Evolutionary conservation across 2,113 vertebrate species (phyloP).

Genomic region (Athene noctua): DNA sequence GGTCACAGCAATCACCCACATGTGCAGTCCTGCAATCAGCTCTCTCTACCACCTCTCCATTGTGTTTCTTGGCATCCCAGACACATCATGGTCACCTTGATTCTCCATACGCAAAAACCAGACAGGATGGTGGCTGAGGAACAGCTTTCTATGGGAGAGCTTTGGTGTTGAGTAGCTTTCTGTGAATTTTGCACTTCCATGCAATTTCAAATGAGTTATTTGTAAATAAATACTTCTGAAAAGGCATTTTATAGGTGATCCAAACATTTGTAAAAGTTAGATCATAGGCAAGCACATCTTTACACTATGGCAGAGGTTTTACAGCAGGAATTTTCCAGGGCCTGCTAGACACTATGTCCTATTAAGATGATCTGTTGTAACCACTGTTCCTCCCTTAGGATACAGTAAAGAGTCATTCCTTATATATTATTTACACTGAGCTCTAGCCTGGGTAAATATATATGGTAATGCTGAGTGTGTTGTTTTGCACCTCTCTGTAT

Average conservation of each 20-base stretch:
- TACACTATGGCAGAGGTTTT: background rate
- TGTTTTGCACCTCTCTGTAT: background rate
- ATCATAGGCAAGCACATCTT: background rate
- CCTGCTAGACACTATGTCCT: background rate
- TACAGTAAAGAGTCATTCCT: background rate
- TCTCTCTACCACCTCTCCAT: background rate
- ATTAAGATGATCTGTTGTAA: conserved; percentile 55
- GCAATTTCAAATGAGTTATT: background rate
- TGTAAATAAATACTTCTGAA: background rate
- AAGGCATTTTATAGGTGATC: background rate
- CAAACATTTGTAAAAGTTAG: background rate
- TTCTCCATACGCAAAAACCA: background rate
- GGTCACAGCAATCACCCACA: background rate
- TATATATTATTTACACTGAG: conserved; percentile 32
- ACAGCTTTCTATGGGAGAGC: background rate
- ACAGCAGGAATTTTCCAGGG: conserved; percentile 22
- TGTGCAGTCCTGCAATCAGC: background rate
- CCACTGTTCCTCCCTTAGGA: conserved; percentile 13
- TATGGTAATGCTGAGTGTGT: conserved; percentile 39
- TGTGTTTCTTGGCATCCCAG: accelerated
- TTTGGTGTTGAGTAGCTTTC: background rate
- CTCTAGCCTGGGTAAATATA: conserved; percentile 27
- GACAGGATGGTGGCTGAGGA: background rate
- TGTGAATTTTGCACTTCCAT: background rate
- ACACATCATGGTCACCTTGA: background rate